phyloP scores from a whole-genome alignment of 23 tunicate species.

The Diplosoma virens region DNA sequence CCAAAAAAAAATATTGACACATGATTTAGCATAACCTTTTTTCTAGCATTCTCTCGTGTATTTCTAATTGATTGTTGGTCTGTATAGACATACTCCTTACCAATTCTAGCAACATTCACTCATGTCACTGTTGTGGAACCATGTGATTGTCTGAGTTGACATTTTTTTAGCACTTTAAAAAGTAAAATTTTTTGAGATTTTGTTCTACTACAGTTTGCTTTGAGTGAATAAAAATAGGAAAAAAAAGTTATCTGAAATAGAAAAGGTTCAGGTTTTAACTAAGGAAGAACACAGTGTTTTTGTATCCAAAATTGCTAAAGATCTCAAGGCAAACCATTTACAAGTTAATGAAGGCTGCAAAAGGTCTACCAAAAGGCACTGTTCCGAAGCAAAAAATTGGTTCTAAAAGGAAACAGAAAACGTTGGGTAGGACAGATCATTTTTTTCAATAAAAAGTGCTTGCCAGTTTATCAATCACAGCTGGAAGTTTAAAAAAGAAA shows the following conservation, averaged over 20 bases:
- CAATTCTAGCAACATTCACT: conserved; percentile 9
- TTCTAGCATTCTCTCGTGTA: background rate
- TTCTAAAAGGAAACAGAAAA: conserved; percentile 19
- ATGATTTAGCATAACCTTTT: conserved; percentile 8
- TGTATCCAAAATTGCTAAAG: conserved; percentile 16
- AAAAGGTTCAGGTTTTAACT: conserved; percentile 13
- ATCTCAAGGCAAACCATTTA: conserved; percentile 23
- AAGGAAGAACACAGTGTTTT: background rate
- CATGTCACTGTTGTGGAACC: conserved; percentile 10
- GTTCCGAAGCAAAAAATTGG: conserved; percentile 27
- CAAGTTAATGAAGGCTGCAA: conserved; percentile 26
- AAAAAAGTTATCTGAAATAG: conserved; percentile 8
- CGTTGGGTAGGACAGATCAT: conserved; percentile 10
- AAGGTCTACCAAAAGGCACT: conserved; percentile 2
- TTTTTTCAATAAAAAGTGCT: background rate
- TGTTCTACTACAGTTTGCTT: conserved; percentile 6
- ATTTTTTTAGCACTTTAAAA: conserved; percentile 11
- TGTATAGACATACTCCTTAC: conserved; percentile 5
- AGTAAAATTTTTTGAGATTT: conserved; percentile 6
- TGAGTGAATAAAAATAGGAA: background rate
- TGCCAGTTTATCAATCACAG: conserved; percentile 2
- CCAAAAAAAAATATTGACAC: conserved; percentile 13
- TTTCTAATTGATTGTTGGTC: conserved; percentile 3
- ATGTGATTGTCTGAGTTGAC: background rate
- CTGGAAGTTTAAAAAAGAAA: conserved; percentile 14